Base-by-base conservation (phyloP, 2,888 invertebrate species). In the Trachelus stipa region DNA sequence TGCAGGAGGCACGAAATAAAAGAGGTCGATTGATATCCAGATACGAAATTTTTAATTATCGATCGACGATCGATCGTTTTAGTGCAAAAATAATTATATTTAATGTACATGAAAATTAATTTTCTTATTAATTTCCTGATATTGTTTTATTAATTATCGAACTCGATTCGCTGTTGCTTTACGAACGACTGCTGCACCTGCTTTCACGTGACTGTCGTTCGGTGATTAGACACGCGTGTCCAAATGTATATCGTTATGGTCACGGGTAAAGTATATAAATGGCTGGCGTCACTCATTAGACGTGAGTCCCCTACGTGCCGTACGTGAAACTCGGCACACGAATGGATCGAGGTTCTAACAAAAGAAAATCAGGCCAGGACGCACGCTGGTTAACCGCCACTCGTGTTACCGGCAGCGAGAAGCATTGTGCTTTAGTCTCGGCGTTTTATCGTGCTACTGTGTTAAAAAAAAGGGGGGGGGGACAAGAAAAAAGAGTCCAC, bases 301-400 rank as follows among this genome's bases (percentile, higher is more conserved):
- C 40, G 37, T 1, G 12, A 12, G 37, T 56, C 15, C 15, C 56
- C 23, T 23, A 56, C 23, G 31, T 15, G 31, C 11, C 33, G 31
- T 71, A 71, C 71, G 71, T 23, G 71, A 71, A 71, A 30, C 71
- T n/a, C 71, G 71, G 34, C 23, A 11, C 31, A 71, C 15, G 31
- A 71, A 12, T 15, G 31, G 31, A 71, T 71, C 71, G 71, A 30
- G n/a, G 71, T 71, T 71, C 23, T 9, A 56, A 23, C 56, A 56
- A 56, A 56, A 56, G 56, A 56, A 56, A 56, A 71, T 34, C 71
- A 71, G 71, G 71, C 71, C 71, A 71, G 33, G 71, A 71, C 71
- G 71, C 71, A 34, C 71, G 71, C 71, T 12, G 33, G 31, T 34
- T 34, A 31, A 71, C 31, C 71, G 71, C 31, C 56, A 23, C 56